Percentiles rank a stretch among this genome's conserved stretches.
These are phyloP conservation scores for Pedetes capensis DNA, from an alignment of 2,113 vertebrate species.

Conservation along the genomic window DNA sequence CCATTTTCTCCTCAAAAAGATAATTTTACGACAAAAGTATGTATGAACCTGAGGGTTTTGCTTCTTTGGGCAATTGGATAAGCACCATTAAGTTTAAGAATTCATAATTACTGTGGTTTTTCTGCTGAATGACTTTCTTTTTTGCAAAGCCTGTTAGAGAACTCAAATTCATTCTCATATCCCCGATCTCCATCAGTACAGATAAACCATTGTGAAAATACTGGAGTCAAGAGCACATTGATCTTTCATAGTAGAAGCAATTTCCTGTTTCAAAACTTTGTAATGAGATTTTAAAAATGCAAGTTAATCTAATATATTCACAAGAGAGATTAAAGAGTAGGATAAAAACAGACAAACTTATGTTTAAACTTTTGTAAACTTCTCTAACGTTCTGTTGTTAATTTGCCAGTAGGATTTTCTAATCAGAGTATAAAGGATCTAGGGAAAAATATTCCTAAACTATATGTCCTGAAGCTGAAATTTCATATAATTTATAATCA, in stretches of 20 bases:
- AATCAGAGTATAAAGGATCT: neutral
- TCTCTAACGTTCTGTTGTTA: slow-evolving; percentile 50
- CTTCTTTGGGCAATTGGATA: slow-evolving; percentile 60
- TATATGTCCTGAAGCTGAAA: neutral
- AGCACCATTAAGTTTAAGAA: slow-evolving; percentile 65
- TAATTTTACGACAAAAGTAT: neutral
- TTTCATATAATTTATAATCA: neutral
- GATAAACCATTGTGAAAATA: slow-evolving; percentile 49
- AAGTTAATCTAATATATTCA: slow-evolving; percentile 73
- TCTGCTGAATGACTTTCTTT: slow-evolving; percentile 1
- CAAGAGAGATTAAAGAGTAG: slow-evolving; percentile 67
- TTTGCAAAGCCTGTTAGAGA: slow-evolving; percentile 35
- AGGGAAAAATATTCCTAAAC: neutral
- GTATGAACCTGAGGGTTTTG: neutral
- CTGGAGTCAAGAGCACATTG: slow-evolving; percentile 50
- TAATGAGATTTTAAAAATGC: slow-evolving; percentile 72
- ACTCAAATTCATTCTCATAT: slow-evolving; percentile 19
- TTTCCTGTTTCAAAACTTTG: slow-evolving; percentile 77
- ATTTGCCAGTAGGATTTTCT: slow-evolving; percentile 26
- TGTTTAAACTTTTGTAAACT: slow-evolving; percentile 63
- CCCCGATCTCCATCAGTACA: neutral
- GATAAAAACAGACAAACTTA: slow-evolving; percentile 65
- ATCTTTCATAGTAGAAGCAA: slow-evolving; percentile 70
- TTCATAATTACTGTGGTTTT: slow-evolving; percentile 50
- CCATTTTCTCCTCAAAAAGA: neutral